Conservation (phyloP, 2,113 vertebrate genomes). For the Bufo gargarizans region DNA sequence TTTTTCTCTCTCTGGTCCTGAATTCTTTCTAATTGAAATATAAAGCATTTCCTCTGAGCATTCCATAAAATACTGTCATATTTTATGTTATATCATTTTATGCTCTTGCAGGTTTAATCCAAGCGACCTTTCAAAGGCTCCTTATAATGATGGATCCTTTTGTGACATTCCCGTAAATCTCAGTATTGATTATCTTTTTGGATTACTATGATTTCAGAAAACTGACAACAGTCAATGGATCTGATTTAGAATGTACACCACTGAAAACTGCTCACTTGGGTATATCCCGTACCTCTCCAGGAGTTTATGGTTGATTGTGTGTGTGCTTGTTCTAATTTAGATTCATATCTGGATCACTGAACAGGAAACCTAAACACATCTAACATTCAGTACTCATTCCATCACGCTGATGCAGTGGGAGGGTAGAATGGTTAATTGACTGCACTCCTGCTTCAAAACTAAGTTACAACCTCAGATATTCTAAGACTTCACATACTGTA, state of each 20-base stretch:
- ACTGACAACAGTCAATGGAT: neutral
- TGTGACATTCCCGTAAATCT: neutral
- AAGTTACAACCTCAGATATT: neutral
- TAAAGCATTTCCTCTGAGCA: neutral
- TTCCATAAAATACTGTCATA: neutral
- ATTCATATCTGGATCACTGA: constrained; percentile 27
- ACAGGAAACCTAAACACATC: constrained; percentile 6
- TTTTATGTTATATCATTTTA: neutral
- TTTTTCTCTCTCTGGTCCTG: neutral
- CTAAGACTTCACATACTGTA: neutral
- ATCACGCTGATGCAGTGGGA: neutral
- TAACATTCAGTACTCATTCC: constrained; percentile 35
- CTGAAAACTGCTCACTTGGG: neutral
- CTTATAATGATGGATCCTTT: neutral
- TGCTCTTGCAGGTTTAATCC: neutral
- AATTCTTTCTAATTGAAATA: no score
- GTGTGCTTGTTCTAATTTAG: constrained; percentile 23
- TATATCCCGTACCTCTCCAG: neutral
- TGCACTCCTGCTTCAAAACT: neutral
- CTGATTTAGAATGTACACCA: neutral
- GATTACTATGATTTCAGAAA: neutral
- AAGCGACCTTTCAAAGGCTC: neutral
- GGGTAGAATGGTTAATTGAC: neutral
- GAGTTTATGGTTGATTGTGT: neutral
- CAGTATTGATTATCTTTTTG: neutral